These are phyloP conservation scores for Entelurus aequoreus DNA, from an alignment of 2,113 vertebrate genomes.

Conservation along the genomic window DNA sequence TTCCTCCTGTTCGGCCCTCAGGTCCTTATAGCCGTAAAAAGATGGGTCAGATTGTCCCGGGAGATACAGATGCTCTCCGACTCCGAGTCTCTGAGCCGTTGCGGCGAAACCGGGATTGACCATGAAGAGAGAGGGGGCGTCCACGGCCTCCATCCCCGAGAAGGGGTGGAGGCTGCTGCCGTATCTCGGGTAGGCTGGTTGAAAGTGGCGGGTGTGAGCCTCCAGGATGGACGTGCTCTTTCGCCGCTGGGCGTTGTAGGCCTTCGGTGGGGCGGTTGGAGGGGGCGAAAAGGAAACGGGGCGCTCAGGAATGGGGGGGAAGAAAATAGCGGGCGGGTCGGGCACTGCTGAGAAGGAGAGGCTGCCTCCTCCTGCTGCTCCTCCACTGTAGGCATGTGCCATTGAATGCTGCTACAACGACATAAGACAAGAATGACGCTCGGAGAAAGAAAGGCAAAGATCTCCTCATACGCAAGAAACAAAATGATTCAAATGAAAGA, in stretches of 20 bases:
- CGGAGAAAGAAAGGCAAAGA: conserved; percentile 34
- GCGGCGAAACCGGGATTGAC: conserved; percentile 73
- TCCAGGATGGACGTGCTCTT: conserved; percentile 98
- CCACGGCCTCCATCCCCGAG: conserved; percentile 67
- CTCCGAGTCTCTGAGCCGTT: conserved; percentile 75
- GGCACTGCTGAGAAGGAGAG: conserved; percentile 70
- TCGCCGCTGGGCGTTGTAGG: conserved; percentile 86
- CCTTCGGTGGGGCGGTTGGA: conserved; percentile 85
- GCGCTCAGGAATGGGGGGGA: conserved; percentile 88
- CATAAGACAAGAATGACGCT: conserved; percentile 78
- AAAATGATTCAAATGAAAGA: conserved; percentile 13
- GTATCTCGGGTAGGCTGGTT: conserved; percentile 82
- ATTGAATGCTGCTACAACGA: conserved; percentile 91
- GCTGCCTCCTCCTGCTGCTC: conserved; percentile 73
- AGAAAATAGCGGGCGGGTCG: conserved; percentile 84
- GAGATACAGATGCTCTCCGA: conserved; percentile 78
- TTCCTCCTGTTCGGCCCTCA: conserved; percentile 82
- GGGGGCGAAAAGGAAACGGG: conserved; percentile 95
- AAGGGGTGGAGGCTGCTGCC: conserved; percentile 83
- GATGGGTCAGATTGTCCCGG: conserved; percentile 71
- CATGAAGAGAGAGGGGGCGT: conserved; percentile 57
- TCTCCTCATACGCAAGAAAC: conserved; percentile 8
- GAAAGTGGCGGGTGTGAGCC: conserved; percentile 89
- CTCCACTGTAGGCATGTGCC: conserved; percentile 76
- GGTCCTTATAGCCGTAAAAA: conserved; percentile 77